Base-by-base conservation (phyloP, 2,797 vertebrate species). In the Pseudochromis fuscus region DNA sequence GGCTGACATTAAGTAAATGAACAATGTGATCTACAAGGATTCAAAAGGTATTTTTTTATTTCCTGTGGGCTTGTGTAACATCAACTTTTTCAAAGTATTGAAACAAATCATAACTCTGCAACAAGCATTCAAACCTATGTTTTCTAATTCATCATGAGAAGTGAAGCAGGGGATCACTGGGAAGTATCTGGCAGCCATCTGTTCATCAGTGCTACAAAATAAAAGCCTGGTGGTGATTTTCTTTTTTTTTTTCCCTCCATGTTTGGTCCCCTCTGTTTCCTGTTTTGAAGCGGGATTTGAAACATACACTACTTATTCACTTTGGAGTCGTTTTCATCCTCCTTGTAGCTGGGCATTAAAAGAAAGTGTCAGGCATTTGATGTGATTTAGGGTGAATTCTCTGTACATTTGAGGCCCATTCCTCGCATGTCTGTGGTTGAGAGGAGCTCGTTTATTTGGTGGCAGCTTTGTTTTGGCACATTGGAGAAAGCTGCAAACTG, bases 171-270 rank as follows among this genome's bases (percentile, higher is more conserved):
- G n/a, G n/a, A n/a, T n/a, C n/a, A n/a, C 27, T 53, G 7, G 30
- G 2, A 44, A 55, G n/a, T 30, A 56, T 77, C 81, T 86, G 72
- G 73, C 57, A 49, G 45, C 75, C 72, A 74, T 77, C 46, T 86
- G 83, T 66, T 72, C 19, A 19, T 31, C 13, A 9, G 1, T 21
- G 27, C 23, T n/a, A 27, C 16, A 13, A 25, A 56, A 66, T 61
- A 62, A 45, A 67, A 30, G 38, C 15, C 42, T 73, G 49, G 7
- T 46, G 5, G 0, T 21, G 16, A 11, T 49, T 59, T 10, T 7
- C 19, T 25, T 24, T 31, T 7, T 23, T 18, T 37, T 28, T 10
- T 11, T 15, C 15, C 5, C 30, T 19, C 21, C 19, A 15, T 53
- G 55, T 8, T 7, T 7, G 4, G n/a, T 56, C 10, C 16, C 9